These are phyloP conservation scores for Rhamnusium bicolor DNA, from an alignment of 2,888 invertebrate species.

Conservation along the genomic window DNA sequence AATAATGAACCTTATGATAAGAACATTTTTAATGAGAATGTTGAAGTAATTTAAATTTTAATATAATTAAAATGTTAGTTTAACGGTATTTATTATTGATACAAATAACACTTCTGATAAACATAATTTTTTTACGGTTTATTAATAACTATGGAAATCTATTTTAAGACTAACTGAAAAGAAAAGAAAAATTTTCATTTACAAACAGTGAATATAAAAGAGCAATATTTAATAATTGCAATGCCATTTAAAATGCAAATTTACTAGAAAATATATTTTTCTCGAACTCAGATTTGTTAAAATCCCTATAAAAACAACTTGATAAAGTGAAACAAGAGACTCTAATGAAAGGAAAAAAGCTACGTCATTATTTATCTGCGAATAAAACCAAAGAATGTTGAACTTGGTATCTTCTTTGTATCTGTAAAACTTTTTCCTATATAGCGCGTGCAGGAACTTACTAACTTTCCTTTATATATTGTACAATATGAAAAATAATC, in stretches of 20 bases:
- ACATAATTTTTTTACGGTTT: too few species aligned
- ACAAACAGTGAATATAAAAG: background rate
- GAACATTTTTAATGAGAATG: too few species aligned
- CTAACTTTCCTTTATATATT: slow-evolving; percentile 28
- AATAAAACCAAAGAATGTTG: slow-evolving; percentile 44
- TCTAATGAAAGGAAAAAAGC: slow-evolving; percentile 43
- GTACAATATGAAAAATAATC: background rate
- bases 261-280: slow-evolving; percentile 22
- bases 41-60: too few species aligned
- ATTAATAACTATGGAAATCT: too few species aligned
- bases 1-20: too few species aligned
- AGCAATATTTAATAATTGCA: background rate
- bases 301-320: slow-evolving; percentile 33
- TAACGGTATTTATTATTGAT: too few species aligned
- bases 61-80: too few species aligned
- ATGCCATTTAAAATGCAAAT: slow-evolving; percentile 7
- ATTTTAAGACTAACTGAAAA: too few species aligned
- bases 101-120: too few species aligned
- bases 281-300: slow-evolving; percentile 30
- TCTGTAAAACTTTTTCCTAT: slow-evolving; percentile 35
- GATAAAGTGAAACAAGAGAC: slow-evolving; percentile 39
- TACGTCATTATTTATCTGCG: slow-evolving; percentile 42
- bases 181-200: too few species aligned
- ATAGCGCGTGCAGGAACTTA: slow-evolving; percentile 40
- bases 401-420: slow-evolving; percentile 41